Conservation (phyloP, 2,113 vertebrate species). For the Elgaria multicarinata region DNA sequence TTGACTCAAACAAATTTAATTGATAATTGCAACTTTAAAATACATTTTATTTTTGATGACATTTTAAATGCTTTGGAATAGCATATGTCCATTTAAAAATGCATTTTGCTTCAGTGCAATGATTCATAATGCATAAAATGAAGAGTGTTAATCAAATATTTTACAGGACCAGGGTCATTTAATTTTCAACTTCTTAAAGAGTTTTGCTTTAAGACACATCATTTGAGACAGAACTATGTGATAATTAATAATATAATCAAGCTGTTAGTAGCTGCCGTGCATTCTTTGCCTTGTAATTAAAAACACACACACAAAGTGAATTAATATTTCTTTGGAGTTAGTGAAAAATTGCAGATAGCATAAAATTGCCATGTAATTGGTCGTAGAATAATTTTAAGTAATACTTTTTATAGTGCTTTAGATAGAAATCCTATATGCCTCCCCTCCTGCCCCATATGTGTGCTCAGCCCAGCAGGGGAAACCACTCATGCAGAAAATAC, state of each 20-base stretch:
- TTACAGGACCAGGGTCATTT: conserved; percentile 41
- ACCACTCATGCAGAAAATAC: background rate
- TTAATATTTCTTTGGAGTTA: conserved; percentile 22
- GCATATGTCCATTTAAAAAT: conserved; percentile 27
- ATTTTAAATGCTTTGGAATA: conserved; percentile 1
- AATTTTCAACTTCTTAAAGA: conserved; percentile 42
- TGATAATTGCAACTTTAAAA: conserved; percentile 7
- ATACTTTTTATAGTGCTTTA: background rate
- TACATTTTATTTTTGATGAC: background rate
- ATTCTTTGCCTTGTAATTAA: conserved; percentile 28
- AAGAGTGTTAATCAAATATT: conserved; percentile 47
- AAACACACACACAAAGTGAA: background rate
- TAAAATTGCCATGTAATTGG: background rate
- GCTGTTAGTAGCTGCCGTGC: conserved; percentile 23
- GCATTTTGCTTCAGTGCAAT: conserved; percentile 33
- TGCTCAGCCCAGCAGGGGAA: background rate
- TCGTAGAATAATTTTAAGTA: background rate
- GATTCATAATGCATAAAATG: conserved; percentile 36
- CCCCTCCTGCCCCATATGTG: background rate
- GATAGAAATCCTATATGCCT: background rate
- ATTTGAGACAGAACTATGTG: conserved; percentile 44
- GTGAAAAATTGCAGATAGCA: background rate
- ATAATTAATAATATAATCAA: conserved; percentile 46
- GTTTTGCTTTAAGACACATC: conserved; percentile 46
- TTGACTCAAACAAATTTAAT: background rate